Conservation (phyloP, 2,888 invertebrate species). For the Halictus ligatus region DNA sequence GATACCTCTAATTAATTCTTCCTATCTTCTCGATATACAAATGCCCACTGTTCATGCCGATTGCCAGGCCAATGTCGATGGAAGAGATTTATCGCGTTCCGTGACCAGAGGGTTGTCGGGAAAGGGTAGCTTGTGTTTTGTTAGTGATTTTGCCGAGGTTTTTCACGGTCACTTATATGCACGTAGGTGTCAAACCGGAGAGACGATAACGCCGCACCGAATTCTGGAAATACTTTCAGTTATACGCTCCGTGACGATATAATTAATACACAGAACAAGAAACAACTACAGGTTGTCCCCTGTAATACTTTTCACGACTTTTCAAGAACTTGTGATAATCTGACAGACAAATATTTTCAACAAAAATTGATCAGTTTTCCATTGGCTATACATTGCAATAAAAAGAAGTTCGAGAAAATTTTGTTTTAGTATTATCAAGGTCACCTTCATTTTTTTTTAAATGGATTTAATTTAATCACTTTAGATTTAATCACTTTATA, state of each 20-base stretch:
- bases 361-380: too few relatives aligned
- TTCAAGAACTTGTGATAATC: too few relatives aligned
- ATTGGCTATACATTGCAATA: too few relatives aligned
- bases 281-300: too few relatives aligned
- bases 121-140: slow-evolving; percentile 29
- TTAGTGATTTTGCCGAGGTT: slow-evolving; percentile 7
- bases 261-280: too few relatives aligned
- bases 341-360: too few relatives aligned
- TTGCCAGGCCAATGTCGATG: slow-evolving; percentile 63
- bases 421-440: too few relatives aligned
- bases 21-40: slow-evolving; percentile 83
- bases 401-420: too few relatives aligned
- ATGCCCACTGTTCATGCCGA: slow-evolving; percentile 75
- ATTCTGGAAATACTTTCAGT: background rate
- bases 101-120: slow-evolving; percentile 51
- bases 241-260: background rate
- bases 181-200: background rate
- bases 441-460: too few relatives aligned
- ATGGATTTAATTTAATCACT: too few relatives aligned
- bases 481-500: too few relatives aligned
- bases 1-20: slow-evolving; percentile 84
- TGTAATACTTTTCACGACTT: too few relatives aligned
- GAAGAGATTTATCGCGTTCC: slow-evolving; percentile 67
- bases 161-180: slow-evolving; percentile 14
- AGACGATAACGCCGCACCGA: background rate